Evolutionary conservation across 2,888 invertebrate genomes (phyloP), one percentile per base, ranked within the genome.

Genomic region (Spatulosminthurus flaviceps): DNA sequence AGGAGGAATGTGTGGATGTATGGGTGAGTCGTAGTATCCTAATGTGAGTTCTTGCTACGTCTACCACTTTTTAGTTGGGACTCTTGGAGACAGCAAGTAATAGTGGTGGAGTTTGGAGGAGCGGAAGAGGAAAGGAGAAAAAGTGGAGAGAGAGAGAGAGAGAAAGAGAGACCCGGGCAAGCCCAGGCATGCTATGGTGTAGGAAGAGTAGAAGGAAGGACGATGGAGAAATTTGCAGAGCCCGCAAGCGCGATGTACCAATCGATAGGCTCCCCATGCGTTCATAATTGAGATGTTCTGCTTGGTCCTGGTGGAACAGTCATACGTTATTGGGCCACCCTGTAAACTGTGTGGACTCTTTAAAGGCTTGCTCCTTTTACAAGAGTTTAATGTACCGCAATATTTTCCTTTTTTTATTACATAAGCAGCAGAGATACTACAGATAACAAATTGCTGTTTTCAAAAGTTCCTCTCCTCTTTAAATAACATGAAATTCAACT

Each of bases 221-320:
- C 34, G 43, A 42, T 22, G 42, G 42, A 74, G 41, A 76, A 67
- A 76, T 76, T 76, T 69, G 76, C 76, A 76, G 19, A 76, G 43
- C 77, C 78, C 80, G 80, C 80, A 80, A 70, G 80, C 80, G 80
- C 80, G 71, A 78, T 72, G 43, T 42, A 19, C 75, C 77, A 77
- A 81, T 81, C 81, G 79, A 79, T 81, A 72, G 69, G 77, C 76
- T 81, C 81, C 70, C 76, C 81, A 79, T 81, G 81, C 81, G 79
- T 79, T 81, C 79, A 79, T 79, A 79, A 78, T 79, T 81, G 81
- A 81, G 81, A 79, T 77, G 79, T 81, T 80, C 80, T 78, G 74
- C 78, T 70, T 73, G 72, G 72, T 79, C 76, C 76, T 76, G 43
- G 76, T 76, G 76, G 76, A 76, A 67, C 67, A 76, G 76, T 76